These are phyloP conservation scores for Tachystola acroxantha DNA, from an alignment of 2,888 invertebrate genomes.

Conservation along the genomic window DNA sequence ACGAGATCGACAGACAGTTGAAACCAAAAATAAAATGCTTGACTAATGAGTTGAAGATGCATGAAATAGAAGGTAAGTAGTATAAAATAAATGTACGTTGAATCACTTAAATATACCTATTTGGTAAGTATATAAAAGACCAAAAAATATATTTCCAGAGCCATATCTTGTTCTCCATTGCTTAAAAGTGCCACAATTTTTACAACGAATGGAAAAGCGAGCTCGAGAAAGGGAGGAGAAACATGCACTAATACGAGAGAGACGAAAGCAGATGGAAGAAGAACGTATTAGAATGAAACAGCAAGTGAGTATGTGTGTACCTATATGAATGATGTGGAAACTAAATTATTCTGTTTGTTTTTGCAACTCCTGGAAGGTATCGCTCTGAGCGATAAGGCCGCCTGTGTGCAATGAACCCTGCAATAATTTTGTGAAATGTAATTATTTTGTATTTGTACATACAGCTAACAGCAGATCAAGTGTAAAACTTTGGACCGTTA, in stretches of 20 bases:
- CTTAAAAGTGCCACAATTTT: slow-evolving; percentile 81
- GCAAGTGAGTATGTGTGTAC: slow-evolving; percentile 49
- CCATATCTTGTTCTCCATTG: slow-evolving; percentile 61
- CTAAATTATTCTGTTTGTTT: too few relatives aligned
- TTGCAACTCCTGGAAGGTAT: too few relatives aligned
- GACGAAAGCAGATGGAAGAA: slow-evolving; percentile 68
- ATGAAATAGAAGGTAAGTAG: slow-evolving; percentile 68
- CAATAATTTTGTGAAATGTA: too few relatives aligned
- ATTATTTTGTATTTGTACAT: too few relatives aligned
- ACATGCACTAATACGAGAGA: slow-evolving; percentile 66
- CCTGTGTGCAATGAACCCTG: too few relatives aligned
- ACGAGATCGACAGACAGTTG: slow-evolving; percentile 72
- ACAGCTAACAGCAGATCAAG: too few relatives aligned
- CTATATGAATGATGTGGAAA: too few relatives aligned
- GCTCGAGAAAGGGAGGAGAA: slow-evolving; percentile 81
- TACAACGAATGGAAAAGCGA: slow-evolving; percentile 85
- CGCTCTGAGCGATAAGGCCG: too few relatives aligned
- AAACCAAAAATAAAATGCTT: slow-evolving; percentile 77
- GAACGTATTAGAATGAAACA: slow-evolving; percentile 63
- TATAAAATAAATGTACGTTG: too few relatives aligned
- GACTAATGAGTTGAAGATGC: slow-evolving; percentile 62
- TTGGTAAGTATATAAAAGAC: too few relatives aligned
- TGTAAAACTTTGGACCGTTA: too few relatives aligned
- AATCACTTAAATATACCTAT: too few relatives aligned
- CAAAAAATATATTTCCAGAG: slow-evolving; percentile 33